Evolutionary conservation across 2,797 vertebrate genomes (phyloP).

Genomic region (Scyliorhinus canicula): DNA sequence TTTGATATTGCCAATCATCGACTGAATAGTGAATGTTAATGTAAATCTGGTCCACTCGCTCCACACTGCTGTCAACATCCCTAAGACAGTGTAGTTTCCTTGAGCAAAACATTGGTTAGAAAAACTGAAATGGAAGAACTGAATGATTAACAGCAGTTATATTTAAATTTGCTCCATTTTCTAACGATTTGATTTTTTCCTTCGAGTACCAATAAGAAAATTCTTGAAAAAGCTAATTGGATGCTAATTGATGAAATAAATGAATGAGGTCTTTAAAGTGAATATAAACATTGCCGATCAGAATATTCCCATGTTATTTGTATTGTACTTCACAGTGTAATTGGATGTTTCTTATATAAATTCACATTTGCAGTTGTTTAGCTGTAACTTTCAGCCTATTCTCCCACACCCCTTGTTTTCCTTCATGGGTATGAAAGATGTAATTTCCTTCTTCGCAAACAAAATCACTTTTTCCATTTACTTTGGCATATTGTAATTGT

Average conservation of each 20-base stretch:
- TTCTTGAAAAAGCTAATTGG: neutral
- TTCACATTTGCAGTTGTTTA: neutral
- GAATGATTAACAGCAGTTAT: neutral
- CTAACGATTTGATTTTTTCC: neutral
- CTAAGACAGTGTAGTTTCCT: neutral
- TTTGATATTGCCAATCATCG: neutral
- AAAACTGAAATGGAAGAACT: neutral
- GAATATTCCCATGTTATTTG: neutral
- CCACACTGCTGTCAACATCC: neutral
- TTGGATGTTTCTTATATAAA: neutral
- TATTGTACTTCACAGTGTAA: neutral
- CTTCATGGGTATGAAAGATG: neutral
- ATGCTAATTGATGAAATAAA: neutral
- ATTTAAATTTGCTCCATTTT: neutral
- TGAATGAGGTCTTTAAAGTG: neutral
- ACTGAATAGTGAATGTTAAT: neutral
- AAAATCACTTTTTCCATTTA: neutral
- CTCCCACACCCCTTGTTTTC: neutral
- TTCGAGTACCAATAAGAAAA: neutral
- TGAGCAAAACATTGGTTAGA: neutral
- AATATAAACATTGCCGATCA: neutral
- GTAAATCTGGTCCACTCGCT: neutral
- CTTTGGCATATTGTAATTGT: slow-evolving; percentile 7
- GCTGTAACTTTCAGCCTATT: neutral
- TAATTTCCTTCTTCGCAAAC: neutral